Conservation (phyloP, 2,797 vertebrate genomes). For the Siniperca obscura region DNA sequence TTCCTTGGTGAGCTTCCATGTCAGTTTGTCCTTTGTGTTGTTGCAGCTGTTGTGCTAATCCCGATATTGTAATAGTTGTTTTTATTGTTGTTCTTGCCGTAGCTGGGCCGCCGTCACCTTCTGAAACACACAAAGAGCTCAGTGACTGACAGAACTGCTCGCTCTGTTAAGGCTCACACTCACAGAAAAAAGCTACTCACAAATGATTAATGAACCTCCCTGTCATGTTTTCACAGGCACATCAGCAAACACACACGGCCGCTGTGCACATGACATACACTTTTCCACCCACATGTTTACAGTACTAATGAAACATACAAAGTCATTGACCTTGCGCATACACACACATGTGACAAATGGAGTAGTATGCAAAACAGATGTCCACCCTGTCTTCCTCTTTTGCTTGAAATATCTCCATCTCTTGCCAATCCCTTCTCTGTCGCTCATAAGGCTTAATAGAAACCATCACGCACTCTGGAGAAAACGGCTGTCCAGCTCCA, state of each 20-base stretch:
- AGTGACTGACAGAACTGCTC: background rate
- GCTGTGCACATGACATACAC: constrained; percentile 4
- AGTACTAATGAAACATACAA: constrained; percentile 22
- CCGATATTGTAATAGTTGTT: background rate
- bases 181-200: constrained; percentile 4
- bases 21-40: background rate
- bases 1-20: background rate
- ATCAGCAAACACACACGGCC: constrained; percentile 20
- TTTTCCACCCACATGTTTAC: constrained; percentile 45
- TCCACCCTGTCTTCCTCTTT: constrained; percentile 12
- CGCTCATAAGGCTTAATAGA: background rate
- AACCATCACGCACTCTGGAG: background rate
- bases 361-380: constrained; percentile 27
- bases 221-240: constrained; percentile 20
- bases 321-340: background rate
- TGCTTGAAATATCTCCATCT: constrained; percentile 2
- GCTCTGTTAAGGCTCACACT: constrained; percentile 18
- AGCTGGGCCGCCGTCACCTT: background rate
- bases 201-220: constrained; percentile 10
- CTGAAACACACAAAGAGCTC: constrained; percentile 24
- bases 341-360: constrained; percentile 36
- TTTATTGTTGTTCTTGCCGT: background rate
- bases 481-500: constrained; percentile 23
- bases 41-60: constrained; percentile 7
- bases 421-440: background rate